phyloP scores from a whole-genome alignment of 2,797 vertebrate species.

The Eulemur mongoz region DNA sequence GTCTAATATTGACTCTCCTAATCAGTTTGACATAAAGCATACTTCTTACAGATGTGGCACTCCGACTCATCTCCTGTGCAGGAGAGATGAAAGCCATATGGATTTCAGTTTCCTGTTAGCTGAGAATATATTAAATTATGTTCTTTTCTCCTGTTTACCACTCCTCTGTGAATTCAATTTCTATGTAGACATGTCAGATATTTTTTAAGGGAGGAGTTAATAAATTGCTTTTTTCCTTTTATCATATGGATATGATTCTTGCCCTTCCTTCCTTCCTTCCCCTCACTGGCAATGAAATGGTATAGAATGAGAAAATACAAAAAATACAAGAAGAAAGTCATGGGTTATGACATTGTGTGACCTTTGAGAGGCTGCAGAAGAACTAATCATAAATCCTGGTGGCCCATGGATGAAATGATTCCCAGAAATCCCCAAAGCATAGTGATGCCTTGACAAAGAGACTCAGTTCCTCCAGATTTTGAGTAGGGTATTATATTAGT shows the following conservation, averaged over 20 bases:
- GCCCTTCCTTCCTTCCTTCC: not conserved
- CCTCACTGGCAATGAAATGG: not conserved
- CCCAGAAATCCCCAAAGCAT: not conserved
- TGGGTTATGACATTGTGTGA: not conserved
- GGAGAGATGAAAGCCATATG: constrained; percentile 71
- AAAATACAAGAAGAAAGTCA: not conserved
- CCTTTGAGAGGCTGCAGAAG: not conserved
- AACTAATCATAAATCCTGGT: not conserved
- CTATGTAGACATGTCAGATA: constrained; percentile 46
- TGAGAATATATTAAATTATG: constrained; percentile 69
- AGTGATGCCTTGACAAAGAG: not conserved
- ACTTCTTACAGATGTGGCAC: constrained; percentile 65
- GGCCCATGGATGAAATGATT: not conserved
- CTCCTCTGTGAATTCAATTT: constrained; percentile 76
- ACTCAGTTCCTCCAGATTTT: not conserved
- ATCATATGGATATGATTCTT: not conserved
- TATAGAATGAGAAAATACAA: not conserved
- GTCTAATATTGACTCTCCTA: constrained; percentile 71
- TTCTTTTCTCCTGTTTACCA: constrained; percentile 71
- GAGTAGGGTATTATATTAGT: not conserved
- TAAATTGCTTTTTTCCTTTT: constrained; percentile 59
- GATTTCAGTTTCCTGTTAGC: constrained; percentile 73
- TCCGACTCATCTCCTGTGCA: constrained; percentile 44
- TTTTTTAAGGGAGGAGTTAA: constrained; percentile 60
- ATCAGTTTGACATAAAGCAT: constrained; percentile 73